Base-by-base conservation (phyloP, 2,888 invertebrate genomes). In the Falcaria lacertinaria region DNA sequence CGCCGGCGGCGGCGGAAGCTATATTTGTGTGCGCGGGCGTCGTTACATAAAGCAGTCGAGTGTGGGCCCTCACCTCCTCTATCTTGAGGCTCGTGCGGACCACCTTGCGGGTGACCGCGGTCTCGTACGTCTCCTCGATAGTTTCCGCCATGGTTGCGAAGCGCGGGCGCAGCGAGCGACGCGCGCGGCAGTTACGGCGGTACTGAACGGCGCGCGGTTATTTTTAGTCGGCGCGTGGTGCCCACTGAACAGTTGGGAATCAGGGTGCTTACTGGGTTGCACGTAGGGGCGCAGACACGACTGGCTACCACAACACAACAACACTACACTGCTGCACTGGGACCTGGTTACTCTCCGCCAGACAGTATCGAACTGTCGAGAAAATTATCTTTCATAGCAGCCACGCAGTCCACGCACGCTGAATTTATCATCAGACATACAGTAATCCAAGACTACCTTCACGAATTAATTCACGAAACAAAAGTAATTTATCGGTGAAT, bases 81-180 rank as follows among this genome's bases (percentile, higher is more conserved):
- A 93, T 93, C 90, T 92, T 93, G 88, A 92, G 90, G 87, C 90
- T 93, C 74, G 91, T 92, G 87, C 92, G 90, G 80, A 92, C 91
- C 83, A 92, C 90, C 88, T 93, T 93, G 77, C 93, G 91, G 80
- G 92, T 91, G 87, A 93, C 91, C 87, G 92, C 91, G 75, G 90
- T 91, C 84, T 93, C 92, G 90, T 92, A 93, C 63, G 90, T 86
- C 80, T 93, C 93, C 84, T 93, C 93, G 76, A 93, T 91, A 66
- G 93, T 93, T 82, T 92, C 92, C 90, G 91, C 92, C 92, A 92
- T 92, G 85, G 79, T 76, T 78, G 78, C 74, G 74, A 70, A 56
- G 73, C 85, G 86, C 84, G 87, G 74, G 73, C 77, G 80, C 83
- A 75, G 79, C 82, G 87, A 68, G 85, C 83, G 76, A 76, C 87